phyloP scores from a whole-genome alignment of 2,113 vertebrate genomes.

The Girardinichthys multiradiatus region DNA sequence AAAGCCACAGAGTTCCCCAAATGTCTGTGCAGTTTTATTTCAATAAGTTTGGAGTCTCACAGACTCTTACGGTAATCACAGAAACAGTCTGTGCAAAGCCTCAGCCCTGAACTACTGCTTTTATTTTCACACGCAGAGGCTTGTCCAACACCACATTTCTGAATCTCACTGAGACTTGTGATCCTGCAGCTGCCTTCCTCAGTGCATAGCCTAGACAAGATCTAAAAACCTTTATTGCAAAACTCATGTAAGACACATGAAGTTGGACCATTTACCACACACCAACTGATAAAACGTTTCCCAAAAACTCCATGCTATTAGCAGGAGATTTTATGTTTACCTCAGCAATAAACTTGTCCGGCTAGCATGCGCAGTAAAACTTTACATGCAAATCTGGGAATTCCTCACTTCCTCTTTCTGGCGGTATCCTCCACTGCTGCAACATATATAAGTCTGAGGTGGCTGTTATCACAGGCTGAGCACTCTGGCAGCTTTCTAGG shows the following conservation, averaged over 20 bases:
- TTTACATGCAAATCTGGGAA: conserved; percentile 47
- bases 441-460: conserved; percentile 15
- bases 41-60: background rate
- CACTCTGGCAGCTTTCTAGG: background rate
- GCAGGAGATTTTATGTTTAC: conserved; percentile 27
- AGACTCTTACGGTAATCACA: background rate
- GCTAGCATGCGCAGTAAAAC: conserved; percentile 9
- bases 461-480: background rate
- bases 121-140: conserved; percentile 2
- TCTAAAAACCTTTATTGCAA: conserved; percentile 8
- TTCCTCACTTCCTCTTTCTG: conserved; percentile 65
- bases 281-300: conserved; percentile 1
- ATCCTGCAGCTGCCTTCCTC: background rate
- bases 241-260: background rate
- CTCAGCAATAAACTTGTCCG: conserved; percentile 34
- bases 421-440: conserved; percentile 23
- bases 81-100: background rate
- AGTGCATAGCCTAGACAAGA: too few species aligned
- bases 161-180: background rate
- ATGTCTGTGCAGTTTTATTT: background rate
- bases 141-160: conserved; percentile 15
- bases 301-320: conserved; percentile 51
- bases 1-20: background rate
- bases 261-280: background rate
- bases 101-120: background rate